phyloP scores from a whole-genome alignment of 2,797 vertebrate genomes.

The Coilia nasus region DNA sequence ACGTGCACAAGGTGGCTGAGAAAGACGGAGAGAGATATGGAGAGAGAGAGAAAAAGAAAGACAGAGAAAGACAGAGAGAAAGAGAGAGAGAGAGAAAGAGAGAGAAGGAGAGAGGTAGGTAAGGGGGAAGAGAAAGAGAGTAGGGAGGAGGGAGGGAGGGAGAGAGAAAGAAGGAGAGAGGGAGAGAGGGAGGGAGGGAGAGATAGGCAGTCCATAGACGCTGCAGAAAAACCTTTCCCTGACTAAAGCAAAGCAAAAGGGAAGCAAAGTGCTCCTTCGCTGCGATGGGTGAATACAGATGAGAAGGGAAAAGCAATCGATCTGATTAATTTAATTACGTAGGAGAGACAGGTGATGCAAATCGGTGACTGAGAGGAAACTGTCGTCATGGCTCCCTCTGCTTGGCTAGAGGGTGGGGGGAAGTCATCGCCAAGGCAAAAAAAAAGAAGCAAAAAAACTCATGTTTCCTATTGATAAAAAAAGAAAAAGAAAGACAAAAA shows the following conservation, averaged over 20 bases:
- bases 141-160: neutral
- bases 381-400: neutral
- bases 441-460: neutral
- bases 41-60: slow-evolving; percentile 32
- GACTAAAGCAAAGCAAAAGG: neutral
- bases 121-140: no score
- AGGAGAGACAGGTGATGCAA: slow-evolving; percentile 15
- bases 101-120: neutral
- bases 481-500: neutral
- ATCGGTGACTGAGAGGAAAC: neutral
- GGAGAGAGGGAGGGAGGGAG: neutral
- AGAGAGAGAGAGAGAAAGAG: neutral
- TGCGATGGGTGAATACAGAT: slow-evolving; percentile 55
- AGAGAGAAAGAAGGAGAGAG: neutral
- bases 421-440: neutral
- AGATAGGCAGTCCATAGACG: neutral
- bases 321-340: slow-evolving; percentile 11
- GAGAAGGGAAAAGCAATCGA: slow-evolving; percentile 49
- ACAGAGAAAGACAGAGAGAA: slow-evolving; percentile 32
- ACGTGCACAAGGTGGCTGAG: neutral
- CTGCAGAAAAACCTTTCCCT: neutral
- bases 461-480: neutral
- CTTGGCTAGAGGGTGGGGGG: neutral
- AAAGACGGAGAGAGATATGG: neutral
- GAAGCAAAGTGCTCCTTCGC: slow-evolving; percentile 19